These are phyloP conservation scores for Stenopsyche tienmushanensis DNA, from an alignment of 1,140 invertebrate species.

Conservation along the genomic window DNA sequence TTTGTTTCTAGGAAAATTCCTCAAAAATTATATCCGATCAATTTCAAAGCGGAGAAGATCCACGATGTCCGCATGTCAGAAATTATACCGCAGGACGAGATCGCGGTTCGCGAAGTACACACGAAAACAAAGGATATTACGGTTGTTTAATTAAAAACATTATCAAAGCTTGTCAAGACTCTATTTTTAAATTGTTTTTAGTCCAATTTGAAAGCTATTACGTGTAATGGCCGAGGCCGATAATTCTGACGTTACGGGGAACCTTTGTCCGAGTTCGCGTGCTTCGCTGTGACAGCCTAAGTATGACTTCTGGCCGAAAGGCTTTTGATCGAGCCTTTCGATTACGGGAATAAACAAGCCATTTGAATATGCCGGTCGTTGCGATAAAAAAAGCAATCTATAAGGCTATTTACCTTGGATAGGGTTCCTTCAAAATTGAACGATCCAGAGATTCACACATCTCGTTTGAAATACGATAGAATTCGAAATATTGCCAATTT, in stretches of 20 bases:
- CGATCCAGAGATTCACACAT: no score
- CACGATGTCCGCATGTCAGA: no score
- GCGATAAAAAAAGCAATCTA: not conserved
- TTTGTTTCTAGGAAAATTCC: no score
- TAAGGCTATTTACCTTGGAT: not conserved
- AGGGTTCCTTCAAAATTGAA: no score
- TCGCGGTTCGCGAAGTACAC: no score
- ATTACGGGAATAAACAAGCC: conserved; percentile 10
- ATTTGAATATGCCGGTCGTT: not conserved
- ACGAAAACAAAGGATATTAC: no score
- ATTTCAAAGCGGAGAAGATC: no score
- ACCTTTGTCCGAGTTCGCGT: conserved; percentile 26
- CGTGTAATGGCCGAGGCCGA: conserved; percentile 19
- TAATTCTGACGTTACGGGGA: conserved; percentile 1
- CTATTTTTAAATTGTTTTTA: conserved; percentile 1
- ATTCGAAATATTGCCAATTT: not conserved
- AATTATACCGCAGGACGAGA: no score
- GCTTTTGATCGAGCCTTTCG: conserved; percentile 14
- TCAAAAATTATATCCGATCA: no score
- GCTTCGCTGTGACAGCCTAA: conserved; percentile 20
- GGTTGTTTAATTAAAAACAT: conserved; percentile 8
- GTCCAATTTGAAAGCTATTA: conserved; percentile 27
- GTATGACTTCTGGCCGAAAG: conserved; percentile 24
- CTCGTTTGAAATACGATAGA: not conserved
- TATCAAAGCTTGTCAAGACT: not conserved